phyloP scores from a whole-genome alignment of 2,888 invertebrate genomes.

The Crepidodera aurea region DNA sequence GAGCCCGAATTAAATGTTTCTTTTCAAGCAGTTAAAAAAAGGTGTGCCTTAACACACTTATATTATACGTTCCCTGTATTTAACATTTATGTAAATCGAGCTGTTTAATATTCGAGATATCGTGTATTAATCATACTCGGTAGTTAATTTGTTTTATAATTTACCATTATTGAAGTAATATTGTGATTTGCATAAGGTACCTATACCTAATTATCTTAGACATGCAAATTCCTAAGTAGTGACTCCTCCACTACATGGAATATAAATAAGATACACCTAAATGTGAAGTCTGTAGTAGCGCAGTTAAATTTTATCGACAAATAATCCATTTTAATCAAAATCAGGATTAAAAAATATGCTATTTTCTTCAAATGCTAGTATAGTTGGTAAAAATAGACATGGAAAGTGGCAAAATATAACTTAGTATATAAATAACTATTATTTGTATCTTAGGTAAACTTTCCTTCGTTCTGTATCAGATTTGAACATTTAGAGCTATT shows the following conservation, averaged over 20 bases:
- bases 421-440: too few relatives aligned
- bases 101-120: constrained; percentile 25
- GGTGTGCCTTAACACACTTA: constrained; percentile 26
- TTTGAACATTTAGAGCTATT: too few relatives aligned
- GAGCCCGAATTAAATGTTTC: constrained; percentile 16
- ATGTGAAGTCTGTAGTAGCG: too few relatives aligned
- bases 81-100: constrained; percentile 43
- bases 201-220: constrained; percentile 46
- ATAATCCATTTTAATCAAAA: too few relatives aligned
- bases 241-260: not conserved
- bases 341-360: too few relatives aligned
- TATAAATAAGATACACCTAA: too few relatives aligned
- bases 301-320: too few relatives aligned
- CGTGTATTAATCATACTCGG: constrained; percentile 19
- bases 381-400: too few relatives aligned
- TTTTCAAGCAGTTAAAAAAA: constrained; percentile 23
- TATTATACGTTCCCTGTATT: constrained; percentile 32
- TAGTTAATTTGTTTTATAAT: constrained; percentile 24
- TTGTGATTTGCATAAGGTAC: constrained; percentile 21
- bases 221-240: constrained; percentile 12
- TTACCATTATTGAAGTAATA: constrained; percentile 21
- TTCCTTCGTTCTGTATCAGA: too few relatives aligned
- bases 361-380: too few relatives aligned
- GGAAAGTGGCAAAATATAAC: too few relatives aligned
- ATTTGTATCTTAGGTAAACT: too few relatives aligned